phyloP scores from a whole-genome alignment of 1,140 invertebrate species.

The Caenorhabditis tropicalis region DNA sequence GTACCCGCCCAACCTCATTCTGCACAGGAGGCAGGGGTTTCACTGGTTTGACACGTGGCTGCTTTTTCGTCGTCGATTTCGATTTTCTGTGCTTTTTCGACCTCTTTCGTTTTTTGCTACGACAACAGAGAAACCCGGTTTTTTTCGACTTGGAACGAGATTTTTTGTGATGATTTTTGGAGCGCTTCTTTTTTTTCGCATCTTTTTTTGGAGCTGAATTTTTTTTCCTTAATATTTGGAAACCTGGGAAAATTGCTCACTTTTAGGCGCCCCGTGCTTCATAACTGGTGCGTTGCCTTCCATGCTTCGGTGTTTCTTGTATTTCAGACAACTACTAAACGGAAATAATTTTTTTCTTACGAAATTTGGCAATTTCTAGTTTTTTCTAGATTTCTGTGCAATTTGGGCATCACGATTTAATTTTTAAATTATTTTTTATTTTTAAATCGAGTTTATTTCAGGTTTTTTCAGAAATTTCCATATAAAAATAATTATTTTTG shows the following conservation, averaged over 20 bases:
- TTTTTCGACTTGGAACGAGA: neutral
- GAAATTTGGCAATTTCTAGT: neutral
- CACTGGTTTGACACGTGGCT: neutral
- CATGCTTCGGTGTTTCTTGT: neutral
- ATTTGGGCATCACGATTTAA: neutral
- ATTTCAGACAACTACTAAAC: neutral
- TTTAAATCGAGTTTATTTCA: neutral
- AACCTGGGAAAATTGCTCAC: neutral
- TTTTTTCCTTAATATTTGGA: neutral
- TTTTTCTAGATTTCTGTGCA: too few relatives aligned
- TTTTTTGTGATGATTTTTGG: neutral
- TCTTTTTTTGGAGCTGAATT: neutral
- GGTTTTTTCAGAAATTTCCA: neutral
- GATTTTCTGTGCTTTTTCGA: neutral
- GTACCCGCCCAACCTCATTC: too few relatives aligned
- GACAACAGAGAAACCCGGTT: slow-evolving; percentile 1
- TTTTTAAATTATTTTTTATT: neutral
- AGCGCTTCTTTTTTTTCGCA: neutral
- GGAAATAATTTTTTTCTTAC: too few relatives aligned
- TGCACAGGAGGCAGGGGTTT: slow-evolving; percentile 9
- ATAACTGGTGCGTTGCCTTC: neutral
- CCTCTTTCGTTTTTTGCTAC: neutral
- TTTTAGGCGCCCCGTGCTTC: neutral
- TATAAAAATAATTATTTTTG: too few relatives aligned
- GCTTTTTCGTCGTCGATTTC: neutral